These are phyloP conservation scores for Pristis pectinata DNA, from an alignment of 2,797 vertebrate species.

Conservation along the genomic window DNA sequence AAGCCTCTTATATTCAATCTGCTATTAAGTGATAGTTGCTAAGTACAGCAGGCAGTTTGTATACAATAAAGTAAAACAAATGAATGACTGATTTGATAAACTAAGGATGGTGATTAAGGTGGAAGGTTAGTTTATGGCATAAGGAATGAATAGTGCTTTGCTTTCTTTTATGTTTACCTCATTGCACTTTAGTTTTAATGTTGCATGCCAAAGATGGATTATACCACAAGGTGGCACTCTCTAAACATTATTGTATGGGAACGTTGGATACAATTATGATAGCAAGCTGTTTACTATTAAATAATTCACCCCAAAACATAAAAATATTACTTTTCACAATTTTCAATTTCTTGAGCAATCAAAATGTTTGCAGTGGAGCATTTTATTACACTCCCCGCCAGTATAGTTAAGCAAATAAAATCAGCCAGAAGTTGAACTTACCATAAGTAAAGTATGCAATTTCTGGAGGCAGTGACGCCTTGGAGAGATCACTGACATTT, in stretches of 20 bases:
- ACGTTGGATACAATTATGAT: not conserved
- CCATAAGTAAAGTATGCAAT: constrained; percentile 91
- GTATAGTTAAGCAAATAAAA: not conserved
- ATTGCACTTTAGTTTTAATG: not conserved
- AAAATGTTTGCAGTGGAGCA: not conserved
- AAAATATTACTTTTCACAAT: not conserved
- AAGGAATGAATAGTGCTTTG: not conserved
- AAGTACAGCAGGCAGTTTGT: not conserved
- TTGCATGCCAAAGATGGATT: not conserved
- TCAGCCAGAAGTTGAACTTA: constrained; percentile 51
- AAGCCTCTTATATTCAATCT: not conserved
- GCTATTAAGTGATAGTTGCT: not conserved
- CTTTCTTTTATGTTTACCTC: not conserved
- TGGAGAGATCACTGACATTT: constrained; percentile 72
- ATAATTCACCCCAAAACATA: not conserved
- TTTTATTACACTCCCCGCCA: not conserved
- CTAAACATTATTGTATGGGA: not conserved
- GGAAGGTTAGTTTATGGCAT: not conserved
- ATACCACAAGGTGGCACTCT: not conserved
- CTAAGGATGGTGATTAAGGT: not conserved
- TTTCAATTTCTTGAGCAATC: not conserved
- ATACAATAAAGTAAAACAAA: not conserved
- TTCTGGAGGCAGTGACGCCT: constrained; percentile 80
- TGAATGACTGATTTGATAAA: not conserved
- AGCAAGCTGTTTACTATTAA: not conserved